A percentile compares a stretch with the other conserved stretches of the same genome.
phyloP scores from a whole-genome alignment of 2,113 vertebrate species.

The Brienomyrus brachyistius region DNA sequence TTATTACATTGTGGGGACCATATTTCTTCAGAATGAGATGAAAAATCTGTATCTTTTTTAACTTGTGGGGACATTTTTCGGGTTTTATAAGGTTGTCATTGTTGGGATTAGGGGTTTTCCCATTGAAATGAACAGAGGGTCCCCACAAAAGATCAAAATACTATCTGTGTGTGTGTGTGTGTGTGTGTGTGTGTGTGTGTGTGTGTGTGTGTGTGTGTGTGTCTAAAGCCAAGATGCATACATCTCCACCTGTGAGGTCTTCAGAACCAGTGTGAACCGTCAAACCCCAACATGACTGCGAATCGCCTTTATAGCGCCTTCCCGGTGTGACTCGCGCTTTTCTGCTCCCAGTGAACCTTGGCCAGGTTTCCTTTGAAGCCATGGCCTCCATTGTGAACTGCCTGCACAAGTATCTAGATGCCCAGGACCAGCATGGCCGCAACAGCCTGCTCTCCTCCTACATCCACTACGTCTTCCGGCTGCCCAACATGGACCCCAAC shows the following conservation, averaged over 20 bases:
- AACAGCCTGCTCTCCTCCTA: slow-evolving; percentile 94
- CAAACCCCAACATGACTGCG: neutral
- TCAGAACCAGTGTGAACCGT: neutral
- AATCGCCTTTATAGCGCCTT: neutral
- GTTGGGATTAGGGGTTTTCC: neutral
- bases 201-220: neutral
- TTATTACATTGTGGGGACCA: neutral
- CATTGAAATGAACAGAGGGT: neutral
- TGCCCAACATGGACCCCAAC: slow-evolving; percentile 86
- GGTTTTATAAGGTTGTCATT: neutral
- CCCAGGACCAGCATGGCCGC: slow-evolving; percentile 92
- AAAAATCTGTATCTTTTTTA: neutral
- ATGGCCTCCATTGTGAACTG: slow-evolving; percentile 96
- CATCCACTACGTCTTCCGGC: slow-evolving; percentile 90
- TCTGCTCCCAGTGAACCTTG: slow-evolving; percentile 78
- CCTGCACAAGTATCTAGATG: slow-evolving; percentile 92
- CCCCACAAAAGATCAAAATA: neutral
- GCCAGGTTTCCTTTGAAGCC: slow-evolving; percentile 92
- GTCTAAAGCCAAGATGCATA: neutral
- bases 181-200: too few species aligned
- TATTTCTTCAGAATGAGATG: neutral
- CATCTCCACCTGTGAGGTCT: neutral
- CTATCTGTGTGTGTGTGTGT: too few species aligned
- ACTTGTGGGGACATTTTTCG: neutral
- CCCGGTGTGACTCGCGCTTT: neutral